Conservation (phyloP, 2,113 vertebrate genomes). For the Cervus canadensis region DNA sequence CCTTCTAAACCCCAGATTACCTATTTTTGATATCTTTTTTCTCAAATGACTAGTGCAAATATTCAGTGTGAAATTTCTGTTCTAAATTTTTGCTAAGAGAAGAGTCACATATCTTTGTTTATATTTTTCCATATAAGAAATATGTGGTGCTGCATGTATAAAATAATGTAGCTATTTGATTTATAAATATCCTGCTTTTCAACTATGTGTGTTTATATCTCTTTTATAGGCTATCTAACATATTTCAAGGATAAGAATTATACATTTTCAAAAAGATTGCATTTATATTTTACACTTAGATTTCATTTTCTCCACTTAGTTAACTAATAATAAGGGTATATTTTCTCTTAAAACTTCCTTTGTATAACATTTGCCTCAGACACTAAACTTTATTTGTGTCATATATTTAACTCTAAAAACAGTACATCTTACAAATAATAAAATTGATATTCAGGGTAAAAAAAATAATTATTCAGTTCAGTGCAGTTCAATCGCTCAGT, state of each 20-base stretch:
- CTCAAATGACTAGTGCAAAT: background rate
- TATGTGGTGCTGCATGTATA: background rate
- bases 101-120: background rate
- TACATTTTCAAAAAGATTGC: background rate
- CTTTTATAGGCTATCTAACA: background rate
- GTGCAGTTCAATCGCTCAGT: background rate
- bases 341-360: background rate
- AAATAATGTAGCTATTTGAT: background rate
- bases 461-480: background rate
- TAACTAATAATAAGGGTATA: background rate
- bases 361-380: background rate
- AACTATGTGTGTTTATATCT: background rate
- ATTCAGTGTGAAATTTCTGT: background rate
- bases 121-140: background rate
- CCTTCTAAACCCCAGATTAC: background rate
- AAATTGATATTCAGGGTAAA: background rate
- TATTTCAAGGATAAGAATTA: background rate
- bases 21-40: background rate
- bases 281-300: background rate
- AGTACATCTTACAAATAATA: background rate
- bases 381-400: background rate
- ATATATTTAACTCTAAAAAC: background rate
- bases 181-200: background rate
- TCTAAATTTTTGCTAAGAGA: background rate
- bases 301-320: background rate